phyloP scores from a whole-genome alignment of 1,140 invertebrate species.

The Melipona quadrifasciata region DNA sequence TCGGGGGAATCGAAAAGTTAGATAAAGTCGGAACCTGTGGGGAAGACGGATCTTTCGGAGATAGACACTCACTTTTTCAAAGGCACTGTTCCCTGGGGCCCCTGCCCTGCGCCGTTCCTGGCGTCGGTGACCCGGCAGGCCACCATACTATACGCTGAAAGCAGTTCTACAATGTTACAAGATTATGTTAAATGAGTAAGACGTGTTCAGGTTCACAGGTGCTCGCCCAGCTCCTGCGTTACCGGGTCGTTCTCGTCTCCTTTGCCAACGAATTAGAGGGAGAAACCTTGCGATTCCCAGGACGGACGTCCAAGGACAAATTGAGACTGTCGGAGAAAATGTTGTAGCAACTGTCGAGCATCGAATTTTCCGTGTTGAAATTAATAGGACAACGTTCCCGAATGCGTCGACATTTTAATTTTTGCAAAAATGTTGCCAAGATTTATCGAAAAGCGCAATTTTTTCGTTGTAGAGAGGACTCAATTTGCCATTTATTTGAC shows the following conservation, averaged over 20 bases:
- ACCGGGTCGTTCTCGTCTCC: conserved; percentile 34
- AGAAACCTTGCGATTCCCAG: background rate
- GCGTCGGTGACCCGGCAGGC: conserved; percentile 96
- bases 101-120: conserved; percentile 91
- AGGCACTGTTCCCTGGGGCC: conserved; percentile 96
- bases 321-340: no score
- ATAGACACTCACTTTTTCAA: conserved; percentile 95
- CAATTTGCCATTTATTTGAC: no score
- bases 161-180: conserved; percentile 81
- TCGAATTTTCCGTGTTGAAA: no score
- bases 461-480: no score
- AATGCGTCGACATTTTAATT: no score
- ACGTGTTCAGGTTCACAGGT: conserved; percentile 52
- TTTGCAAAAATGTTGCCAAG: no score
- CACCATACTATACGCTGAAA: conserved; percentile 98
- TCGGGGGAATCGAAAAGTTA: conserved; percentile 16
- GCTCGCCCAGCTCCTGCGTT: conserved; percentile 68
- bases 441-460: no score
- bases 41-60: conserved; percentile 22
- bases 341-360: no score
- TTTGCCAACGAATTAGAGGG: background rate
- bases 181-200: conserved; percentile 69
- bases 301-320: background rate
- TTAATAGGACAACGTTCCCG: no score
- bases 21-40: conserved; percentile 45